A percentile compares a stretch with the other conserved stretches of the same genome.
Evolutionary conservation across 2,888 invertebrate species (phyloP).

Genomic region (Calliopum simillimum): DNA sequence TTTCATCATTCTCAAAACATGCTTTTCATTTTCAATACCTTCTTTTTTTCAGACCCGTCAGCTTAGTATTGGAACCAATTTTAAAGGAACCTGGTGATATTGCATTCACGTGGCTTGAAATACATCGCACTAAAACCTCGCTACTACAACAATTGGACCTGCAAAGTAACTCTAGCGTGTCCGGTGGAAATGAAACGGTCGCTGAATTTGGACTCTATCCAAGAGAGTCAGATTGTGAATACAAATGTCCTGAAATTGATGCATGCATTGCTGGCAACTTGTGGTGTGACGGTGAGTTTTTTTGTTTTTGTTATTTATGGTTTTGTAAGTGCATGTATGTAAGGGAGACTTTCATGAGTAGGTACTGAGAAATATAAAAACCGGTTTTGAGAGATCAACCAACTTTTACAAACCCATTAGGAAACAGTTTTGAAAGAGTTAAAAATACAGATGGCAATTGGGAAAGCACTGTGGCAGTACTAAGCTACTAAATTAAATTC

Average conservation of each 20-base stretch:
- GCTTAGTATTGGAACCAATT: slow-evolving; percentile 77
- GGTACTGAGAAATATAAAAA: no score
- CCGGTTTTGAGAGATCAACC: no score
- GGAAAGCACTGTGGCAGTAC: no score
- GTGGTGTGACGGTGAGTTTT: slow-evolving; percentile 78
- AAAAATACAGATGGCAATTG: no score
- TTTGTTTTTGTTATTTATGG: slow-evolving; percentile 22
- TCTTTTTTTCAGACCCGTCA: slow-evolving; percentile 68
- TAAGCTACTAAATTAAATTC: no score
- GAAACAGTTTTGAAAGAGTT: no score
- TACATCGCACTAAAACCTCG: slow-evolving; percentile 74
- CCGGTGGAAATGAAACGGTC: slow-evolving; percentile 63
- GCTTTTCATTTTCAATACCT: no score
- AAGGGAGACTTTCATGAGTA: no score
- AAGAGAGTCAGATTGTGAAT: slow-evolving; percentile 70
- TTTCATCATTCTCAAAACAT: no score
- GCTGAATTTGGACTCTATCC: slow-evolving; percentile 68
- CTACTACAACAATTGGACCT: slow-evolving; percentile 72
- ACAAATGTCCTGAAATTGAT: slow-evolving; percentile 79
- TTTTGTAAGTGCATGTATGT: no score
- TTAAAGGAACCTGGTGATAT: slow-evolving; percentile 80
- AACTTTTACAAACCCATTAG: no score
- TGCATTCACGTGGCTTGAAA: slow-evolving; percentile 83
- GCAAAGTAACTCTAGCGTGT: slow-evolving; percentile 60
- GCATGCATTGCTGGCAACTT: slow-evolving; percentile 81